Base-by-base conservation (phyloP, 1,140 invertebrate species). In the Apis cerana region DNA sequence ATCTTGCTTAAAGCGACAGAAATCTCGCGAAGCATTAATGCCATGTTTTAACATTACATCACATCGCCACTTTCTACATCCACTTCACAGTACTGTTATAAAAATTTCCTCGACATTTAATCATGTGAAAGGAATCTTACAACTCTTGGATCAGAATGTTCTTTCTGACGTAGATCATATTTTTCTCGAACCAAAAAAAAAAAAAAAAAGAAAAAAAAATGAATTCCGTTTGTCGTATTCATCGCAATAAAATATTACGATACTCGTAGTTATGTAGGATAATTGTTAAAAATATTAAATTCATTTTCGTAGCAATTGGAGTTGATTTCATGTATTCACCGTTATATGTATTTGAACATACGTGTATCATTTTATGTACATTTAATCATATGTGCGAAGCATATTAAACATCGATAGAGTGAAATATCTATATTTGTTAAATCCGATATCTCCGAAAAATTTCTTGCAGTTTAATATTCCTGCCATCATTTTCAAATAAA, bases 61-160 rank as follows among this genome's bases (percentile, higher is more conserved):
- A 89, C 68, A 54, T 62, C 10, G 19, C n/a, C n/a, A 67, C 82
- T 88, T 90, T 90, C 83, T 88, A 89, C 71, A 85, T 82, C 69
- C 77, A 88, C 58, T 75, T 82, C 68, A n/a, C 50, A 13, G 19
- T 43, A 54, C 58, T 71, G 27, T 56, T 70, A 85, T 74, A 83
- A 85, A 88, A 85, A 83, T 69, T 68, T 75, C 23, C 70, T 74
- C 56, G 67, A 87, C 80, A 85, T 80, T 88, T 76, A 80, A 88
- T 88, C 76, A 80, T 54, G 64, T 59, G 19, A 56, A 85, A 88
- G 64, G 80, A 82, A 85, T 86, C 67, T 50, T 59, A 59, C 72
- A 48, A 75, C 67, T 43, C 33, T 64, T 21, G 65, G 21, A 68
- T 50, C 52, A 61, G 56, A 69, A 76, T 68, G 75, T 52, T 65